These are phyloP conservation scores for Blastobasis adustella DNA, from an alignment of 2,888 invertebrate genomes.

Conservation along the genomic window DNA sequence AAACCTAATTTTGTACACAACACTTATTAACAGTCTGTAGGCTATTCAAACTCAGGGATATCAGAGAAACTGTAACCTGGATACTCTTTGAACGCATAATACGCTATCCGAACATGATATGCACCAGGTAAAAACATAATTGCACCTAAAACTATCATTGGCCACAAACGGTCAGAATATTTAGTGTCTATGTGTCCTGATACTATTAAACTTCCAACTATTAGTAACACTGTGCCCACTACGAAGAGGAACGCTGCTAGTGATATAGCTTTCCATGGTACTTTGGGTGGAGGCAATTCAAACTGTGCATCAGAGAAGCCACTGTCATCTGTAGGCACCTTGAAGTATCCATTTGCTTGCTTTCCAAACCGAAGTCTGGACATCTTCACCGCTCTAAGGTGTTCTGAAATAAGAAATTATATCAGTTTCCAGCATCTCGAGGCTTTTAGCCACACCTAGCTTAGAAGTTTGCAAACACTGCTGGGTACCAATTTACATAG, in stretches of 20 bases:
- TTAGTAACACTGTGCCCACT: constrained; percentile 84
- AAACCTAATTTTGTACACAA: too few relatives aligned
- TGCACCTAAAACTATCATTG: constrained; percentile 88
- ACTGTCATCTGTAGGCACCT: constrained; percentile 72
- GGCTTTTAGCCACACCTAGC: too few relatives aligned
- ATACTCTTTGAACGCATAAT: constrained; percentile 88
- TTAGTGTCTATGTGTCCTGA: constrained; percentile 87
- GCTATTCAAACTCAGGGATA: constrained; percentile 88
- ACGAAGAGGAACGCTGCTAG: constrained; percentile 85
- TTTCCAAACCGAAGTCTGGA: constrained; percentile 75
- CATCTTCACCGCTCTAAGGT: constrained; percentile 41
- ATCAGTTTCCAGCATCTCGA: too few relatives aligned
- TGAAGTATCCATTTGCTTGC: constrained; percentile 78
- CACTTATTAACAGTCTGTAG: neutral
- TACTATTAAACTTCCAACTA: constrained; percentile 84
- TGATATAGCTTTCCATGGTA: constrained; percentile 90
- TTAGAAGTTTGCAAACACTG: too few relatives aligned
- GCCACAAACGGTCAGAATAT: constrained; percentile 92
- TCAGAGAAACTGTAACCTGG: constrained; percentile 91
- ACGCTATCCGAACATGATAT: constrained; percentile 91
- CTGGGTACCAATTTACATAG: too few relatives aligned
- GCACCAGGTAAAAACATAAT: constrained; percentile 95
- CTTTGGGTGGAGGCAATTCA: constrained; percentile 77
- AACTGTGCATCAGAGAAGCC: constrained; percentile 84
- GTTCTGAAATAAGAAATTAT: constrained; percentile 6